A percentile compares a stretch with the other conserved stretches of the same genome.
Evolutionary conservation across 2,113 vertebrate species (phyloP).

Genomic region (Hiodon alosoides): DNA sequence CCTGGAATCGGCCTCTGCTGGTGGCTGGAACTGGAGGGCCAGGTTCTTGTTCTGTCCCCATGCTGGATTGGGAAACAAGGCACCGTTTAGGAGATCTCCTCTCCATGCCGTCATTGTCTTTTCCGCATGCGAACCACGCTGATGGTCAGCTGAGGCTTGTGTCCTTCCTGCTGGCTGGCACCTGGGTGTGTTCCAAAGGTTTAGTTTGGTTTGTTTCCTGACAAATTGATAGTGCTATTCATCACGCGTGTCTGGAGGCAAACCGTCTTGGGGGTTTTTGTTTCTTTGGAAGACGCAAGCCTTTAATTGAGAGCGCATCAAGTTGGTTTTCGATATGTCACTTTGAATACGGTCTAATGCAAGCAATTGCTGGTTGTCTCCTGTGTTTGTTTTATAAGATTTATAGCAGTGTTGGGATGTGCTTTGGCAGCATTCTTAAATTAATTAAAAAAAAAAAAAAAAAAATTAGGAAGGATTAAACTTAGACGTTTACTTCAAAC

Average conservation of each 20-base stretch:
- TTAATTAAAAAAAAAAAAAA: not conserved
- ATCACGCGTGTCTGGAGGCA: not conserved
- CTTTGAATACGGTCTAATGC: not conserved
- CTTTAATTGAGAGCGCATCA: not conserved
- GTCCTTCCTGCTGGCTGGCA: not conserved
- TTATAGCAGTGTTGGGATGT: not conserved
- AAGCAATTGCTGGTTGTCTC: not conserved
- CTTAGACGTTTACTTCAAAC: too few species aligned
- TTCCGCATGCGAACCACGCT: too few species aligned
- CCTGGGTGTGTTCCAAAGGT: not conserved
- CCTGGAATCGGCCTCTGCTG: too few species aligned
- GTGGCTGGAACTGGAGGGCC: too few species aligned
- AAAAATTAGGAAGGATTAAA: too few species aligned
- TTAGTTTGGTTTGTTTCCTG: not conserved
- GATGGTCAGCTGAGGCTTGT: too few species aligned
- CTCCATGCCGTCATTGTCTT: too few species aligned
- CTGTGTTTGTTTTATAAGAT: not conserved
- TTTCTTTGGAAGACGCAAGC: not conserved
- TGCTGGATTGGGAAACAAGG: too few species aligned
- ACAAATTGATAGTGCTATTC: not conserved
- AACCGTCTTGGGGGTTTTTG: not conserved
- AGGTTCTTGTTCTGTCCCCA: too few species aligned
- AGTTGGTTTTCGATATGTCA: not conserved
- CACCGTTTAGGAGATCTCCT: too few species aligned
- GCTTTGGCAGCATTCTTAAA: not conserved